Evolutionary conservation across 2,797 vertebrate genomes (phyloP).

Genomic region (Perodicticus potto): DNA sequence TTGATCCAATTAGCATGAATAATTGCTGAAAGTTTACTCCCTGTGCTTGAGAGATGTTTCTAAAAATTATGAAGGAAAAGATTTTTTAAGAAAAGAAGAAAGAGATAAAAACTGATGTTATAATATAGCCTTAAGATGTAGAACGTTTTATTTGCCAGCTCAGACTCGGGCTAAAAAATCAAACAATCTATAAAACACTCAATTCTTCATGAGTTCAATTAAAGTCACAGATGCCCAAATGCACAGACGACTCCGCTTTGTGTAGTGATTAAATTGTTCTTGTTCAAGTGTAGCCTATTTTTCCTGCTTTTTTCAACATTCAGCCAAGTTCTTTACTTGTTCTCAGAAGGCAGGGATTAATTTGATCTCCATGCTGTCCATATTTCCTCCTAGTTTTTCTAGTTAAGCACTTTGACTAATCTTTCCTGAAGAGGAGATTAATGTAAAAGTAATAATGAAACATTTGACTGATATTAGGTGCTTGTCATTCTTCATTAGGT

Average conservation of each 20-base stretch:
- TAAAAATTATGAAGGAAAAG: not conserved
- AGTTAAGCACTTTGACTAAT: conserved; percentile 63
- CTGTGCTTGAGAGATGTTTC: not conserved
- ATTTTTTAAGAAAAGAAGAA: not conserved
- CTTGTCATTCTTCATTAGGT: conserved; percentile 78
- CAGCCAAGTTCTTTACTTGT: conserved; percentile 48
- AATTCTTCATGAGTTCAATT: conserved; percentile 42
- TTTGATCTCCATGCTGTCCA: conserved; percentile 42
- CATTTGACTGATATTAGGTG: conserved; percentile 68
- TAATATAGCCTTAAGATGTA: not conserved
- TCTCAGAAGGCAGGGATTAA: conserved; percentile 63
- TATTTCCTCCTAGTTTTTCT: conserved; percentile 49
- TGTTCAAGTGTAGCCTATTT: conserved; percentile 54
- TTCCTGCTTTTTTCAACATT: conserved; percentile 53
- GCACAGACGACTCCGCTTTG: conserved; percentile 22
- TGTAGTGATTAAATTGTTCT: conserved; percentile 49
- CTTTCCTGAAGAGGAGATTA: conserved; percentile 53
- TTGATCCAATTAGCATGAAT: not conserved
- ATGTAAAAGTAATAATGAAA: conserved; percentile 61
- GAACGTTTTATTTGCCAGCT: conserved; percentile 20
- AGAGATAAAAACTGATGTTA: not conserved
- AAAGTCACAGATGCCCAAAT: conserved; percentile 35
- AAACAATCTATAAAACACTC: conserved; percentile 22
- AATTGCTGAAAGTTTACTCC: not conserved
- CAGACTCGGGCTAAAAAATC: conserved; percentile 24